A percentile compares a stretch with the other conserved stretches of the same genome.
Conservation (phyloP, 2,797 vertebrate genomes). For the Octomys mimax region DNA sequence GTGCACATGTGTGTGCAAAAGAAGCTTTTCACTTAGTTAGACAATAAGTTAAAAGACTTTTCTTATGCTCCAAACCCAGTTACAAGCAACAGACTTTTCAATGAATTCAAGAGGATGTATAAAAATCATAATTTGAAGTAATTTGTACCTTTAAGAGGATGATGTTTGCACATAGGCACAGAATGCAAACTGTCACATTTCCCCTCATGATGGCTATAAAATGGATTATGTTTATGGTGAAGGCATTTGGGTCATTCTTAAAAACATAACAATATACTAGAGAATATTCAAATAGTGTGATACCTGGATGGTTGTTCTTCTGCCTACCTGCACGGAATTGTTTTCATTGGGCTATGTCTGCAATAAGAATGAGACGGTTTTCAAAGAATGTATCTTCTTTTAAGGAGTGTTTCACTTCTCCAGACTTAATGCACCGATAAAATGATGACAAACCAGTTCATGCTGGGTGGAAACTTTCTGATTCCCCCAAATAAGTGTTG, state of each 20-base stretch:
- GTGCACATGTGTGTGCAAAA: background rate
- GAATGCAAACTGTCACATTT: background rate
- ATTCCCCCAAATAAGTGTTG: slow-evolving; percentile 8
- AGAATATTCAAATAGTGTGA: slow-evolving; percentile 27
- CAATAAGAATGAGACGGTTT: background rate
- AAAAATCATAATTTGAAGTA: background rate
- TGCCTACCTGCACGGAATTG: background rate
- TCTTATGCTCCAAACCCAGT: background rate
- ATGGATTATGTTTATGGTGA: slow-evolving; percentile 3
- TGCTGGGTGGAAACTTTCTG: background rate
- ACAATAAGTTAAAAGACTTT: slow-evolving; percentile 8
- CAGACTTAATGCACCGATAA: background rate
- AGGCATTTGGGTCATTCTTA: background rate
- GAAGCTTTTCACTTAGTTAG: background rate
- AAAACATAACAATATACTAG: background rate
- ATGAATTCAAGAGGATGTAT: background rate
- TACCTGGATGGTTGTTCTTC: background rate
- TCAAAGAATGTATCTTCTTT: background rate
- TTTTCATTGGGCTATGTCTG: background rate
- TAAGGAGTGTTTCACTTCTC: background rate
- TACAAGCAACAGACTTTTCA: background rate
- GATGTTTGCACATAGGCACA: background rate
- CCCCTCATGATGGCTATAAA: background rate
- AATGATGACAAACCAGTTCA: slow-evolving; percentile 3
- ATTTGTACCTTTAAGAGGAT: background rate